phyloP scores from a whole-genome alignment of 2,113 vertebrate species.

The Mustela nigripes region DNA sequence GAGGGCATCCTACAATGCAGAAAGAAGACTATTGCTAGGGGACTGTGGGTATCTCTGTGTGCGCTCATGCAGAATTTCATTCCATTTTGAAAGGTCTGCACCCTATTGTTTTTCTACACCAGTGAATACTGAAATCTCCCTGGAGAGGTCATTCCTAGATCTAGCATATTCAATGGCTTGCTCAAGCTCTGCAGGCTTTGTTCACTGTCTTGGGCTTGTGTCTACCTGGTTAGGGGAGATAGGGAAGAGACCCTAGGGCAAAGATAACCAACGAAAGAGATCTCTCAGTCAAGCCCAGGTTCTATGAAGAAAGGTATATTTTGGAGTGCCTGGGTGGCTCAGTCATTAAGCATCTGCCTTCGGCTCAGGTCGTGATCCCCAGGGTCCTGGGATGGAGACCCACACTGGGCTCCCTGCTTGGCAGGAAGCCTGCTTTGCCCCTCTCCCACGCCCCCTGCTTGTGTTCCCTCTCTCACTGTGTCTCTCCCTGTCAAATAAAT shows the following conservation, averaged over 20 bases:
- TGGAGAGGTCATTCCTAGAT: neutral
- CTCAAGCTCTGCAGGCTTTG: neutral
- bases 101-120: slow-evolving; percentile 28
- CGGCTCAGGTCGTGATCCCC: too few relatives aligned
- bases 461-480: too few relatives aligned
- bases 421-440: too few relatives aligned
- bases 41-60: neutral
- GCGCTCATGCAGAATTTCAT: slow-evolving; percentile 27
- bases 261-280: slow-evolving; percentile 9
- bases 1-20: neutral
- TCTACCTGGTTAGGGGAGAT: neutral
- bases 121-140: slow-evolving; percentile 28
- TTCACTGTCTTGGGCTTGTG: neutral
- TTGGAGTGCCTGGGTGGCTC: too few relatives aligned
- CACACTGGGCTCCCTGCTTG: too few relatives aligned
- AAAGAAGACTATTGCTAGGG: neutral
- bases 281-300: neutral
- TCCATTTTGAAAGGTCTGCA: neutral
- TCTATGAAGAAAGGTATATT: neutral
- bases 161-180: neutral
- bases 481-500: too few relatives aligned
- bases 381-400: too few relatives aligned
- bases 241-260: neutral
- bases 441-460: too few relatives aligned
- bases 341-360: too few relatives aligned